Percentiles rank a stretch among this genome's conserved stretches.
phyloP scores from a whole-genome alignment of 2,797 vertebrate species.

The Takifugu rubripes region DNA sequence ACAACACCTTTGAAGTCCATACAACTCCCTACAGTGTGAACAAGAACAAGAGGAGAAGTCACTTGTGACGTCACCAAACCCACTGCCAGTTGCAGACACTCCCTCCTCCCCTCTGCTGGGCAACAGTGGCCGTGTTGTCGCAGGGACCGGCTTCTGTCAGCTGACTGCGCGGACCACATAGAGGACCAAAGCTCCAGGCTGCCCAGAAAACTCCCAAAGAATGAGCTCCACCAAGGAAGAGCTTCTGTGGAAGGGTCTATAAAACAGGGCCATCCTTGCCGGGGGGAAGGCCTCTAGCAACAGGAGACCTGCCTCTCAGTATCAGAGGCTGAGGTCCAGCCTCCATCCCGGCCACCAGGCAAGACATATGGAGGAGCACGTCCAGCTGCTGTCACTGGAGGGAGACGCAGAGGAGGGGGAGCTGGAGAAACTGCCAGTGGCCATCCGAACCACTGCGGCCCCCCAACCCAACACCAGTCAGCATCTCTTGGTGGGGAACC shows the following conservation, averaged over 20 bases:
- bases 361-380: slow-evolving; percentile 68
- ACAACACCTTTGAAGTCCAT: slow-evolving; percentile 86
- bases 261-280: slow-evolving; percentile 56
- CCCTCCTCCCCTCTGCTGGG: slow-evolving; percentile 56
- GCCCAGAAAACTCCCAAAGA: slow-evolving; percentile 80
- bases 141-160: slow-evolving; percentile 75
- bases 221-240: slow-evolving; percentile 80
- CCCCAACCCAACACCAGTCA: slow-evolving; percentile 30
- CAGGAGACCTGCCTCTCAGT: slow-evolving; percentile 77
- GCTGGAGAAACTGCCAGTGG: slow-evolving; percentile 54
- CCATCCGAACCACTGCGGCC: slow-evolving; percentile 35
- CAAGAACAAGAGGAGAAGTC: slow-evolving; percentile 85
- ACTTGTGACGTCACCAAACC: slow-evolving; percentile 68
- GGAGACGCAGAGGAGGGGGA: slow-evolving; percentile 57
- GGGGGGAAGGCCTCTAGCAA: slow-evolving; percentile 78
- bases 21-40: slow-evolving; percentile 84
- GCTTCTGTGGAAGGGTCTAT: slow-evolving; percentile 58
- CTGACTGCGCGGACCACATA: slow-evolving; percentile 65
- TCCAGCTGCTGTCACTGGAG: slow-evolving; percentile 74
- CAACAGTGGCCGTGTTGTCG: slow-evolving; percentile 55
- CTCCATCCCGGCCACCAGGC: slow-evolving; percentile 63
- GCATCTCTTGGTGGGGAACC: slow-evolving; percentile 52
- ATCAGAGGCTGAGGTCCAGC: slow-evolving; percentile 75
- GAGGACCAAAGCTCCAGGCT: slow-evolving; percentile 71
- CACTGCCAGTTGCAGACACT: slow-evolving; percentile 51